Conservation (phyloP, 2,888 invertebrate genomes). For the Leptinotarsa haldemani region DNA sequence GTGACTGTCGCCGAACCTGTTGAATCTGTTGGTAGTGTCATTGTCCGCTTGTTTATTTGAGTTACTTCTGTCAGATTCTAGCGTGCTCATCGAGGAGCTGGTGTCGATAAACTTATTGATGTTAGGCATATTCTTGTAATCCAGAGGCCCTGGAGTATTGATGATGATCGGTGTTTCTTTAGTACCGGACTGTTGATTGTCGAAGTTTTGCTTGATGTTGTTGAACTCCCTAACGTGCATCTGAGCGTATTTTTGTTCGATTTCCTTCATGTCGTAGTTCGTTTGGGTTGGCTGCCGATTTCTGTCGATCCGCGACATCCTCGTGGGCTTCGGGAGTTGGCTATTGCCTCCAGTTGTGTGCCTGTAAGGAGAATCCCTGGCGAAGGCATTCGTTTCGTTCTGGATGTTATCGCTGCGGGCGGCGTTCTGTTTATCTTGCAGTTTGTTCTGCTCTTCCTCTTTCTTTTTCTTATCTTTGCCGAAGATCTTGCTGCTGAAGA, state of each 20-base stretch:
- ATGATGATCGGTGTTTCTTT: slow-evolving; percentile 34
- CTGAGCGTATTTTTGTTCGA: slow-evolving; percentile 57
- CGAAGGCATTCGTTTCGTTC: slow-evolving; percentile 60
- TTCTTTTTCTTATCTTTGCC: slow-evolving; percentile 64
- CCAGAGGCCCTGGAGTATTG: slow-evolving; percentile 48
- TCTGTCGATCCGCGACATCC: slow-evolving; percentile 41
- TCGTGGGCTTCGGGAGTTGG: slow-evolving; percentile 34
- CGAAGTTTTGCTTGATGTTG: slow-evolving; percentile 55
- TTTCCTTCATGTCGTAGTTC: slow-evolving; percentile 44
- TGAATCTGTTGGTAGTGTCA: slow-evolving; percentile 32
- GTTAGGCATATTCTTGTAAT: slow-evolving; percentile 52
- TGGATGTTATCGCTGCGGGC: slow-evolving; percentile 56
- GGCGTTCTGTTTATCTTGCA: slow-evolving; percentile 49
- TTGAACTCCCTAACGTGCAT: slow-evolving; percentile 59
- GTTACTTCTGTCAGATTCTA: slow-evolving; percentile 56
- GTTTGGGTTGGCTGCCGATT: slow-evolving; percentile 33
- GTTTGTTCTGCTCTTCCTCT: slow-evolving; percentile 59
- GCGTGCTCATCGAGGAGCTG: slow-evolving; percentile 62
- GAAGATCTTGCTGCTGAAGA: slow-evolving; percentile 59
- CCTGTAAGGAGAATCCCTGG: slow-evolving; percentile 55
- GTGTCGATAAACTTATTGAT: slow-evolving; percentile 61
- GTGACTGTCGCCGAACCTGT: slow-evolving; percentile 32
- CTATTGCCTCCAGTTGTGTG: slow-evolving; percentile 51
- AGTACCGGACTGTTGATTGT: slow-evolving; percentile 44
- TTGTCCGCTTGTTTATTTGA: slow-evolving; percentile 34